phyloP scores from a whole-genome alignment of 2,888 invertebrate species.

The Cetonia aurata region DNA sequence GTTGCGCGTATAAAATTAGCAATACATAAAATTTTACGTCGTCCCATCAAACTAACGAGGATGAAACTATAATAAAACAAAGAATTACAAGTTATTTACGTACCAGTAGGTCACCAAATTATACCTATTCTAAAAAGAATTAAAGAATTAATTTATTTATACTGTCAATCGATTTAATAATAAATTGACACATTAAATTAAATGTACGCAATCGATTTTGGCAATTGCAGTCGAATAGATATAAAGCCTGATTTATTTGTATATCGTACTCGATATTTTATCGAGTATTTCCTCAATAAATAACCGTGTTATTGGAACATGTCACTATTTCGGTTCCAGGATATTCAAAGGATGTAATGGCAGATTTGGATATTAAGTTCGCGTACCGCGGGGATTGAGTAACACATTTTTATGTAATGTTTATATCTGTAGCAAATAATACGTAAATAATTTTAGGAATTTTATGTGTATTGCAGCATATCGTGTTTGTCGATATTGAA shows the following conservation, averaged over 20 bases:
- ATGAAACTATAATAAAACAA: constrained; percentile 3
- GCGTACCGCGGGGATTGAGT: too few relatives aligned
- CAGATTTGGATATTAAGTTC: background rate
- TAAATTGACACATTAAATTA: too few relatives aligned
- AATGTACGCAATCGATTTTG: too few relatives aligned
- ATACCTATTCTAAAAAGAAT: background rate
- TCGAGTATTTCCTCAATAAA: constrained; percentile 13
- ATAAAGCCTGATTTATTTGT: too few relatives aligned
- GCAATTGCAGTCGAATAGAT: too few relatives aligned
- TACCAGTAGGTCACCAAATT: background rate
- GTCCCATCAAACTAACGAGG: constrained; percentile 2
- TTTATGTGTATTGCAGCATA: too few relatives aligned
- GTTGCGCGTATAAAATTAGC: background rate
- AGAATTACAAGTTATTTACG: background rate
- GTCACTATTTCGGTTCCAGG: constrained; percentile 14
- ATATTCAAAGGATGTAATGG: background rate
- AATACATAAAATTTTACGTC: constrained; percentile 15
- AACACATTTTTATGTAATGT: too few relatives aligned
- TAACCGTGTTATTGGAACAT: constrained; percentile 19
- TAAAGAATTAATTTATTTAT: background rate
- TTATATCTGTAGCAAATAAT: too few relatives aligned
- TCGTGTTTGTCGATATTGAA: too few relatives aligned
- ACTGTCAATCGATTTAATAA: too few relatives aligned
- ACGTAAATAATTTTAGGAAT: too few relatives aligned
- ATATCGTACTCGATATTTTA: too few relatives aligned